Percentiles rank a stretch among this genome's conserved stretches.
phyloP scores from a whole-genome alignment of 2,888 invertebrate species.

The Elegia similella region DNA sequence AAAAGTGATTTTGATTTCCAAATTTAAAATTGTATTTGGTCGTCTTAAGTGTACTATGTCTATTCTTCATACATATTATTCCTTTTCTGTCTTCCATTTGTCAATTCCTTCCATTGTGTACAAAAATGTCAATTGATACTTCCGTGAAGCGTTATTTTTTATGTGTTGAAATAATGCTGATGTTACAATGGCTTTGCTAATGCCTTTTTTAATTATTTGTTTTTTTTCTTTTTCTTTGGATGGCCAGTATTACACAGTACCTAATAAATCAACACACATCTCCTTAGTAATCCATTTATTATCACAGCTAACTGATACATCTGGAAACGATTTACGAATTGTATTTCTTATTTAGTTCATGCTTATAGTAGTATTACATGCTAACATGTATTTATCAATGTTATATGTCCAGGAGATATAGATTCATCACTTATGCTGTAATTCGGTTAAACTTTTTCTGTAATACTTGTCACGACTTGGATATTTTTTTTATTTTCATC shows the following conservation, averaged over 20 bases:
- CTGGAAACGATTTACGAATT: too few species aligned
- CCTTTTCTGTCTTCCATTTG: slow-evolving; percentile 73
- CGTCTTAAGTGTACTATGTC: slow-evolving; percentile 16
- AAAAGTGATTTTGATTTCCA: not conserved
- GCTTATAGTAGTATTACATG: too few species aligned
- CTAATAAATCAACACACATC: not conserved
- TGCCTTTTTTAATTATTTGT: not conserved
- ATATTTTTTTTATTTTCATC: too few species aligned
- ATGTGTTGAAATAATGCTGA: not conserved
- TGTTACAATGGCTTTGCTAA: not conserved
- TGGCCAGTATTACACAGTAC: not conserved
- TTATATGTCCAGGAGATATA: too few species aligned
- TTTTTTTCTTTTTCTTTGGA: not conserved
- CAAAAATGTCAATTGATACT: slow-evolving; percentile 76
- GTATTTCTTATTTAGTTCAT: too few species aligned
- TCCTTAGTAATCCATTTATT: too few species aligned
- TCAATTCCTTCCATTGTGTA: slow-evolving; percentile 79
- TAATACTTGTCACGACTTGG: too few species aligned
- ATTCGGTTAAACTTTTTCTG: too few species aligned
- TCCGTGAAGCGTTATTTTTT: slow-evolving; percentile 40
- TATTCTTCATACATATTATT: slow-evolving; percentile 40
- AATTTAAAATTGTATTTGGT: not conserved
- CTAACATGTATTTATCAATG: too few species aligned
- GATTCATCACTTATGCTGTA: too few species aligned
- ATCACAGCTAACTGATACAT: too few species aligned